Percentiles rank a stretch among this genome's conserved stretches.
Evolutionary conservation across 1,140 invertebrate species (phyloP).

Genomic region (Drosophila trapezifrons): DNA sequence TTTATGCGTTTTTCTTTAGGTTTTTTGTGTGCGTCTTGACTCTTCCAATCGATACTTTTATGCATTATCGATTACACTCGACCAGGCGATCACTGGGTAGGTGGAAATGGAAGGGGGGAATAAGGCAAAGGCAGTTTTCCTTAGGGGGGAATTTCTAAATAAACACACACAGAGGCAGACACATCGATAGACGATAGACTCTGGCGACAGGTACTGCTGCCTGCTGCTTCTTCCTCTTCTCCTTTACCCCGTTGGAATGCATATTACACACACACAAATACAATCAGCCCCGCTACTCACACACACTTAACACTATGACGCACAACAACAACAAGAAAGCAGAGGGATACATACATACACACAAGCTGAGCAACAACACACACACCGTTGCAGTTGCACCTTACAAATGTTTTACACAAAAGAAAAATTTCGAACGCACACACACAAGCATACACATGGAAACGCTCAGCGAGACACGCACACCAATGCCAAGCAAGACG

Average conservation of each 20-base stretch:
- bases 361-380: constrained; percentile 9
- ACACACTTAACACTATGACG: constrained; percentile 40
- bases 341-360: constrained; percentile 42
- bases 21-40: not conserved
- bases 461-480: constrained; percentile 36
- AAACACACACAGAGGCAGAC: constrained; percentile 28
- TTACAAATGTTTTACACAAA: constrained; percentile 79
- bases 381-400: constrained; percentile 72
- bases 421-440: constrained; percentile 59
- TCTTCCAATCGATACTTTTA: constrained; percentile 24
- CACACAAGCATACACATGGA: constrained; percentile 28
- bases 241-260: constrained; percentile 80
- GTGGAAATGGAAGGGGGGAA: not conserved
- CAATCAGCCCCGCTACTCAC: constrained; percentile 1
- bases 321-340: constrained; percentile 47
- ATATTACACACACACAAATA: constrained; percentile 63
- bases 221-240: constrained; percentile 28
- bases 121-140: constrained; percentile 2
- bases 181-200: constrained; percentile 57
- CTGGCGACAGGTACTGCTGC: constrained; percentile 46
- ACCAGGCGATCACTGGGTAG: constrained; percentile 14
- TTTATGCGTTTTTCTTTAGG: constrained; percentile 20
- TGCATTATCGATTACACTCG: constrained; percentile 43
- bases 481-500: constrained; percentile 16
- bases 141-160: constrained; percentile 34